phyloP scores from a whole-genome alignment of 2,888 invertebrate genomes.

The Tineola bisselliella region DNA sequence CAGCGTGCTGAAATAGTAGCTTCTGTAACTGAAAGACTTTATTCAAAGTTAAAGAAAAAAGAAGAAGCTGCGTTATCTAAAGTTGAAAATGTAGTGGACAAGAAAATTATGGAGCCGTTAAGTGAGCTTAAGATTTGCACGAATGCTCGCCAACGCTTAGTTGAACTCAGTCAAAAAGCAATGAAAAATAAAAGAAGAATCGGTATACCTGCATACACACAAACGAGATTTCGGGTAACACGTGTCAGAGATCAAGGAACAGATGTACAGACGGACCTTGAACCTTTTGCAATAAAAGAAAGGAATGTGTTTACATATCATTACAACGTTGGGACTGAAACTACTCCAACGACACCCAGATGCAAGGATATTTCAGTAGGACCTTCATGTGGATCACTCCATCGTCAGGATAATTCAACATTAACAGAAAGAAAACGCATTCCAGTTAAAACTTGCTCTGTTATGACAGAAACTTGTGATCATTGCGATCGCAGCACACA shows the following conservation, averaged over 20 bases:
- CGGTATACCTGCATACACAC: slow-evolving; percentile 66
- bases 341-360: slow-evolving; percentile 50
- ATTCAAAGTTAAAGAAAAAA: slow-evolving; percentile 66
- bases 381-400: slow-evolving; percentile 38
- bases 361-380: slow-evolving; percentile 58
- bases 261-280: slow-evolving; percentile 64
- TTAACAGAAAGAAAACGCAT: slow-evolving; percentile 38
- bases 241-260: slow-evolving; percentile 68
- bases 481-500: slow-evolving; percentile 41
- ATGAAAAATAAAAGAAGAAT: slow-evolving; percentile 59
- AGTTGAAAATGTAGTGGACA: slow-evolving; percentile 49
- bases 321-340: slow-evolving; percentile 49
- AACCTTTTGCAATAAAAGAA: slow-evolving; percentile 40
- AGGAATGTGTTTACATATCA: slow-evolving; percentile 32
- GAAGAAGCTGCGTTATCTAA: slow-evolving; percentile 51
- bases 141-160: slow-evolving; percentile 66
- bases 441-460: slow-evolving; percentile 38
- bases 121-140: slow-evolving; percentile 67
- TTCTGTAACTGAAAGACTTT: slow-evolving; percentile 74
- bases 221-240: slow-evolving; percentile 60
- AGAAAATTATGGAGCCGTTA: slow-evolving; percentile 50
- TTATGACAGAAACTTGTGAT: slow-evolving; percentile 42
- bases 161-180: slow-evolving; percentile 69
- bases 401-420: slow-evolving; percentile 37
- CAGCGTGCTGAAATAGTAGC: slow-evolving; percentile 76